Evolutionary conservation across 92 coral and sea anemone genomes (phyloP).

Genomic region (Heliopora coerulea): DNA sequence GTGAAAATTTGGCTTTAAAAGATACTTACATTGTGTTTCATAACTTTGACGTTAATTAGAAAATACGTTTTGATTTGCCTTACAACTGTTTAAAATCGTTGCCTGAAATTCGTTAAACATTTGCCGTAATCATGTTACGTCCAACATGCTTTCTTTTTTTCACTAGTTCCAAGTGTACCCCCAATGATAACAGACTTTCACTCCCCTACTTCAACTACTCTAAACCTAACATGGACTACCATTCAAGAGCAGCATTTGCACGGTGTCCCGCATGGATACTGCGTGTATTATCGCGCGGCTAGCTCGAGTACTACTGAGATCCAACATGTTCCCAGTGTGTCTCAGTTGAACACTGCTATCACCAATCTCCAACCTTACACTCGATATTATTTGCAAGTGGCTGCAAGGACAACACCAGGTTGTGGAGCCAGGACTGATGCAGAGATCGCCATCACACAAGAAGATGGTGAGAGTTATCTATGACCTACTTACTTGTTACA

Average conservation of each 20-base stretch:
- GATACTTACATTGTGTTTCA: too few species aligned
- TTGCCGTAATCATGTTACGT: too few species aligned
- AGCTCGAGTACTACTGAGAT: conserved; percentile 13
- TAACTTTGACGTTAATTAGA: too few species aligned
- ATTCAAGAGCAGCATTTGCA: conserved; percentile 50
- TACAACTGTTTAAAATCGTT: too few species aligned
- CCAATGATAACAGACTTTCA: conserved; percentile 40
- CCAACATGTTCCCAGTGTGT: conserved; percentile 16
- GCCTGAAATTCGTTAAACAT: too few species aligned
- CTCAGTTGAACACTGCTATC: conserved; percentile 40
- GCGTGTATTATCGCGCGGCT: conserved; percentile 57
- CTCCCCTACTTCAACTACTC: conserved; percentile 36
- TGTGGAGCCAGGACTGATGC: conserved; percentile 49
- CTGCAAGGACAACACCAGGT: conserved; percentile 58
- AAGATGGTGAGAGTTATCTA: conserved; percentile 51
- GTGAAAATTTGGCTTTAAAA: too few species aligned
- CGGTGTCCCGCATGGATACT: conserved; percentile 64
- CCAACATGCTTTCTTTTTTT: not conserved
- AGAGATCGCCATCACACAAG: conserved; percentile 49
- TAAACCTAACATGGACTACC: conserved; percentile 50
- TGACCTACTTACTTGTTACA: not conserved
- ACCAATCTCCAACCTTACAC: conserved; percentile 63
- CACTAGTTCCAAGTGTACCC: conserved; percentile 52
- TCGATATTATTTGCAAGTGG: conserved; percentile 60
- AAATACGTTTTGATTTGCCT: not conserved